Conservation (phyloP, 2,113 vertebrate species). For the Phyllopteryx taeniolatus region DNA sequence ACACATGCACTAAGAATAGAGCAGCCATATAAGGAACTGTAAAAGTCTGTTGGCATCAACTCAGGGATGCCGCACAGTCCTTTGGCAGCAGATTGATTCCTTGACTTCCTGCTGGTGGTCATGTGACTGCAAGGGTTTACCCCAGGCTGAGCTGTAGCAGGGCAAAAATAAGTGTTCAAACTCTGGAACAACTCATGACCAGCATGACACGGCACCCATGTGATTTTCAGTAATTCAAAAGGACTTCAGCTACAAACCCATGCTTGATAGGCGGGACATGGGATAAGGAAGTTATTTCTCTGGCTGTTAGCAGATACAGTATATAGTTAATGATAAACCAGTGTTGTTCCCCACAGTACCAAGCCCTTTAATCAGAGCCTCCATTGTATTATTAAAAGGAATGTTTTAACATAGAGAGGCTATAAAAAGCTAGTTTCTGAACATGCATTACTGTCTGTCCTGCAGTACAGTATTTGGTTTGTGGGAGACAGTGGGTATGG, state of each 20-base stretch:
- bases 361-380: not conserved
- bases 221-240: constrained; percentile 29
- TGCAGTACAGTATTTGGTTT: constrained; percentile 39
- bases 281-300: constrained; percentile 11
- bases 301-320: not conserved
- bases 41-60: constrained; percentile 36
- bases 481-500: constrained; percentile 17
- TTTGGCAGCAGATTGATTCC: constrained; percentile 23
- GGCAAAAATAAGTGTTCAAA: constrained; percentile 15
- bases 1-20: constrained; percentile 58
- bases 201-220: constrained; percentile 27
- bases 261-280: not conserved
- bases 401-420: constrained; percentile 11
- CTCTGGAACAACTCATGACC: constrained; percentile 49
- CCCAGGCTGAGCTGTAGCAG: constrained; percentile 13
- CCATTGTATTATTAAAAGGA: not conserved
- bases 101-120: constrained; percentile 50
- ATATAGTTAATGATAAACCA: constrained; percentile 16
- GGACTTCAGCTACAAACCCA: not conserved
- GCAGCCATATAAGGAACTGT: constrained; percentile 47
- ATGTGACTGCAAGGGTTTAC: constrained; percentile 45
- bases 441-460: constrained; percentile 29
- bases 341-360: not conserved
- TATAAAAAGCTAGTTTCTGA: constrained; percentile 19
- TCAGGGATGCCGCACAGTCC: constrained; percentile 30